phyloP scores from a whole-genome alignment of 2,113 vertebrate genomes.

The Neolamprologus cancellatus region DNA sequence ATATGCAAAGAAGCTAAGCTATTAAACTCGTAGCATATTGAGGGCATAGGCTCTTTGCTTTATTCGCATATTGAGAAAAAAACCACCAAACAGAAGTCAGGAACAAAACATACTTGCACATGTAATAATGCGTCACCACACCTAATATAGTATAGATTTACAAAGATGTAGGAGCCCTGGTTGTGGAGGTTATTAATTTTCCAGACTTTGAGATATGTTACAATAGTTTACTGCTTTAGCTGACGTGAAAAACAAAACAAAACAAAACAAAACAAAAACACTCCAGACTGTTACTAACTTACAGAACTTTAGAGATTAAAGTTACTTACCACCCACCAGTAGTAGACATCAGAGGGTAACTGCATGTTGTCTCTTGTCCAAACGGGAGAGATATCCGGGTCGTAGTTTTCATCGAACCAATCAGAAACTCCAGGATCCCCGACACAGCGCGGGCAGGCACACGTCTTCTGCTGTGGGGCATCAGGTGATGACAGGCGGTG shows the following conservation, averaged over 20 bases:
- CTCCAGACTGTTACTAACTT: not conserved
- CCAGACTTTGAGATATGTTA: not conserved
- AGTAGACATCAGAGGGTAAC: conserved; percentile 86
- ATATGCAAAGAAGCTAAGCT: not conserved
- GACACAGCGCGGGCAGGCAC: conserved; percentile 80
- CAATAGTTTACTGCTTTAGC: not conserved
- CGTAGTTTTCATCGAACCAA: conserved; percentile 91
- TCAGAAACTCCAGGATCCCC: conserved; percentile 73
- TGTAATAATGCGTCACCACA: not conserved
- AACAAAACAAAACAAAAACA: not conserved
- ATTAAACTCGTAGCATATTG: not conserved
- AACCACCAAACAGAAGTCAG: not conserved
- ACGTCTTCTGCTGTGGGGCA: conserved; percentile 69
- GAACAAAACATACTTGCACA: not conserved
- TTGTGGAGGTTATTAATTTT: not conserved
- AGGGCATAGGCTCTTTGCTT: not conserved
- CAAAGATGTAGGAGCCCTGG: not conserved
- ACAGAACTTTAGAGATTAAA: not conserved
- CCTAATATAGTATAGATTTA: not conserved
- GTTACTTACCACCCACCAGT: conserved; percentile 98
- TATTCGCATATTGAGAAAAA: not conserved
- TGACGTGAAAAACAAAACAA: not conserved
- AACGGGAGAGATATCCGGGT: conserved; percentile 82
- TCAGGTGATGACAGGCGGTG: conserved; percentile 65
- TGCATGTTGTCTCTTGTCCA: conserved; percentile 93